Percentiles rank a stretch among this genome's conserved stretches.
phyloP scores from a whole-genome alignment of 2,888 invertebrate genomes.

The Rotaria socialis region DNA sequence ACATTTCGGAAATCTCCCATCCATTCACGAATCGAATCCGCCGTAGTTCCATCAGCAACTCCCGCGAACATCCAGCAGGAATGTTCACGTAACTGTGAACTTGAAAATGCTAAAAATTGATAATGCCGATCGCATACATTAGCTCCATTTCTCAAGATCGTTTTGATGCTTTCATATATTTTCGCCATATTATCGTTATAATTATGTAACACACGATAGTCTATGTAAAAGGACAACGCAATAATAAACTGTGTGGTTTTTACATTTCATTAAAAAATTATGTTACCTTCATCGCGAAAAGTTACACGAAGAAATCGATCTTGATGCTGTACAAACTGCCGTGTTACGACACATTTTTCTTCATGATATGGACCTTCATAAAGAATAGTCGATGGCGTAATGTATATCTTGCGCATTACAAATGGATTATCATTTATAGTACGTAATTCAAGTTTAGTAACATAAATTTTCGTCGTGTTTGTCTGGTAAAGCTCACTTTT shows the following conservation, averaged over 20 bases:
- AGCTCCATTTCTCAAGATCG: neutral
- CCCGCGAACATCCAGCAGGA: slow-evolving; percentile 50
- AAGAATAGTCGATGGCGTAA: neutral
- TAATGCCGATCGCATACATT: slow-evolving; percentile 48
- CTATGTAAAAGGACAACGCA: neutral
- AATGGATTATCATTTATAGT: neutral
- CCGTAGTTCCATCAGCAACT: slow-evolving; percentile 47
- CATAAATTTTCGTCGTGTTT: neutral
- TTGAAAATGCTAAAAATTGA: slow-evolving; percentile 50
- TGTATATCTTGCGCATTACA: neutral
- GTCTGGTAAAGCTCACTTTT: neutral
- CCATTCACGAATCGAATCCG: slow-evolving; percentile 48
- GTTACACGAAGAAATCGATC: neutral
- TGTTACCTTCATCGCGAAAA: too few species aligned
- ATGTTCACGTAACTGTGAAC: slow-evolving; percentile 50
- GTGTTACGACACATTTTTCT: neutral
- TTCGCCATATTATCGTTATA: neutral
- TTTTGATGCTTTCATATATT: slow-evolving; percentile 19
- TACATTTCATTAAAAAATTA: too few species aligned
- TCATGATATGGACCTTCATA: slow-evolving; percentile 2
- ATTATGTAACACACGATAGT: neutral
- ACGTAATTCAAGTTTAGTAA: neutral
- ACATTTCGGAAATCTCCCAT: slow-evolving; percentile 50
- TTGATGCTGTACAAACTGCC: neutral
- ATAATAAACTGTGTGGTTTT: neutral